Conservation (phyloP, 1,140 invertebrate genomes). For the Lordiphosa mommai region DNA sequence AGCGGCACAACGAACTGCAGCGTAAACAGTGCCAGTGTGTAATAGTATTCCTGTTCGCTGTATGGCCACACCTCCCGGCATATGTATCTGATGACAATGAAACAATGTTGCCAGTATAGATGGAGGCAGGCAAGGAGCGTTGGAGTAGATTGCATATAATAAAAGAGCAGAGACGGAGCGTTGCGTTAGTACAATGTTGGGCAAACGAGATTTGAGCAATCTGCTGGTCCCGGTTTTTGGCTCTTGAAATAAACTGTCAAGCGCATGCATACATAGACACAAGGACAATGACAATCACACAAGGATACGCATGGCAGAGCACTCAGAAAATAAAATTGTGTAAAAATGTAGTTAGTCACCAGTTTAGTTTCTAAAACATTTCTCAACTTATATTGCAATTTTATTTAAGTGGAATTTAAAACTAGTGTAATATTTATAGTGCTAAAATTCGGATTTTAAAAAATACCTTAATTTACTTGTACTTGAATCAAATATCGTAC, state of each 20-base stretch:
- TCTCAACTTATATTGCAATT: too few relatives aligned
- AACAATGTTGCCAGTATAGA: background rate
- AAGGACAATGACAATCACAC: background rate
- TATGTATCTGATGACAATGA: conserved; percentile 81
- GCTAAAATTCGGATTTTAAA: too few relatives aligned
- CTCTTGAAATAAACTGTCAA: background rate
- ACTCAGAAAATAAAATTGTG: background rate
- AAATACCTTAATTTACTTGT: too few relatives aligned
- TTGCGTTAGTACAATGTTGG: conserved; percentile 35
- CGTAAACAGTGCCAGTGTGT: conserved; percentile 88
- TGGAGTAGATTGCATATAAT: conserved; percentile 20
- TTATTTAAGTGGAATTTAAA: too few relatives aligned
- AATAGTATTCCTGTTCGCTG: conserved; percentile 83
- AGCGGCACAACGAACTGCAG: conserved; percentile 93
- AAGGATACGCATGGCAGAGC: background rate
- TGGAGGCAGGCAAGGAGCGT: conserved; percentile 11
- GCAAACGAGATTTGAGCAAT: background rate
- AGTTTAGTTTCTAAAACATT: too few relatives aligned
- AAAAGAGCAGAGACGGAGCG: conserved; percentile 18
- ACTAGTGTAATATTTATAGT: too few relatives aligned
- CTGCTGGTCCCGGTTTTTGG: background rate
- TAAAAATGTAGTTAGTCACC: too few relatives aligned
- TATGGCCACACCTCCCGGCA: conserved; percentile 85
- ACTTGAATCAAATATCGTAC: too few relatives aligned
- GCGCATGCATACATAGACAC: background rate